Evolutionary conservation across 2,113 vertebrate species (phyloP).

Genomic region (Oryzias celebensis): DNA sequence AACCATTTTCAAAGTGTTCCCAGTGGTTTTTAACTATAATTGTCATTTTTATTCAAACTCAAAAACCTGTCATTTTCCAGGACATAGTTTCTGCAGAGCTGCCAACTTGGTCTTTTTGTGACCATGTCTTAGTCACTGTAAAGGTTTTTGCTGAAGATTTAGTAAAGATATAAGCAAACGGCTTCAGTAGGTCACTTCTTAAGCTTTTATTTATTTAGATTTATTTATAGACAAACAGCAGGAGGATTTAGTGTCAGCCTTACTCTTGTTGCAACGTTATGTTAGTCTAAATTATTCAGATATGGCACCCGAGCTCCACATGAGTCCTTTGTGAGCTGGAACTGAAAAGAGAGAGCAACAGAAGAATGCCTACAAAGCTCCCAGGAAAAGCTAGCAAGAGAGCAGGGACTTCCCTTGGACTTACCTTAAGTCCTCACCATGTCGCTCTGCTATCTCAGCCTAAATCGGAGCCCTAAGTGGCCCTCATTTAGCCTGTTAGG

Average conservation of each 20-base stretch:
- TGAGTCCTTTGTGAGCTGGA: slow-evolving; percentile 34
- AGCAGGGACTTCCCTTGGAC: slow-evolving; percentile 40
- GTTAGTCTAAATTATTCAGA: slow-evolving; percentile 67
- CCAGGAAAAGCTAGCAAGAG: slow-evolving; percentile 3
- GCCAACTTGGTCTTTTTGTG: too few relatives aligned
- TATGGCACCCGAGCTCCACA: slow-evolving; percentile 17
- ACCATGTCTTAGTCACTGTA: too few relatives aligned
- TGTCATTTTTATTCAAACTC: too few relatives aligned
- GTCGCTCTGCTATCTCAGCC: slow-evolving; percentile 51
- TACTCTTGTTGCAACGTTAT: slow-evolving; percentile 51
- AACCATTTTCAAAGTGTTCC: too few relatives aligned
- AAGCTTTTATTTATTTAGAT: slow-evolving; percentile 9
- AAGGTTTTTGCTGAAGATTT: too few relatives aligned
- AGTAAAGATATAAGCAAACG: too few relatives aligned
- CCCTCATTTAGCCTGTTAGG: slow-evolving; percentile 68
- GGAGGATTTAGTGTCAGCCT: slow-evolving; percentile 31
- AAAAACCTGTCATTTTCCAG: too few relatives aligned
- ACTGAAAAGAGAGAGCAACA: slow-evolving; percentile 7
- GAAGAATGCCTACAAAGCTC: slow-evolving; percentile 7
- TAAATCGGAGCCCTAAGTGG: slow-evolving; percentile 62
- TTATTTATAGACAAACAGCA: slow-evolving; percentile 41
- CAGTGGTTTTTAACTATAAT: too few relatives aligned
- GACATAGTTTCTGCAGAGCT: too few relatives aligned
- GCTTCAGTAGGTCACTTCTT: too few relatives aligned
- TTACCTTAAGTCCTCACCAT: slow-evolving; percentile 50